Evolutionary conservation across 2,797 vertebrate species (phyloP), one percentile per base, ranked within the genome.

Genomic region (Epinephelus awoara): DNA sequence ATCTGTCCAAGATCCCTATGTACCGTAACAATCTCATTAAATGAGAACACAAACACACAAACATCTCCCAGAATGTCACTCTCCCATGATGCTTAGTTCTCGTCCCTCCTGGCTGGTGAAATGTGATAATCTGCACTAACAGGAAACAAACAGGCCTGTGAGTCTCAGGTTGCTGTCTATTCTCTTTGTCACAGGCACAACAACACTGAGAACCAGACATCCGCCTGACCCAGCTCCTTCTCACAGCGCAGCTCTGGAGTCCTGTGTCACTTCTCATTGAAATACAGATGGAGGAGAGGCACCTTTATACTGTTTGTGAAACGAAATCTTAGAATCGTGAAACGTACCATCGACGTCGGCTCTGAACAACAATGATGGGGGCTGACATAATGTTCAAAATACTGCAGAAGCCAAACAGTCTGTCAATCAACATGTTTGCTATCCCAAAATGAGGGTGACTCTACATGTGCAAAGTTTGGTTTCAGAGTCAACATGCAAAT

Each of bases 121-220:
- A 94, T 86, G 89, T 85, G 92, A 94, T 93, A 87, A 93, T 88
- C 78, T 90, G 87, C 83, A 79, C 84, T 46, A 90, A 92, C 93
- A 91, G 89, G 91, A 93, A 93, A 90, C 85, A 91, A 90, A 86
- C 86, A 79, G 86, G 75, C 67, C 86, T 78, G 73, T 21, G 55
- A 66, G 88, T 91, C 86, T 94, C 89, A 81, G 89, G 91, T 93
- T 92, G 77, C 91, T 13, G 66, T 85, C 88, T 88, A 70, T 89
- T 92, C 86, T 85, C 85, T 90, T 84, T 70, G 81, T 91, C 80
- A 85, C 68, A 80, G 70, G 72, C 75, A 77, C 72, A 88, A 75
- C 79, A 87, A 79, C 71, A 64, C 55, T 23, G 77, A 87, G 77
- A 88, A 86, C 52, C 79, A 91, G 88, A 92, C 83, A 85, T 90